Evolutionary conservation across 2,888 invertebrate genomes (phyloP).

Genomic region (Cryptocheilus praepositus): DNA sequence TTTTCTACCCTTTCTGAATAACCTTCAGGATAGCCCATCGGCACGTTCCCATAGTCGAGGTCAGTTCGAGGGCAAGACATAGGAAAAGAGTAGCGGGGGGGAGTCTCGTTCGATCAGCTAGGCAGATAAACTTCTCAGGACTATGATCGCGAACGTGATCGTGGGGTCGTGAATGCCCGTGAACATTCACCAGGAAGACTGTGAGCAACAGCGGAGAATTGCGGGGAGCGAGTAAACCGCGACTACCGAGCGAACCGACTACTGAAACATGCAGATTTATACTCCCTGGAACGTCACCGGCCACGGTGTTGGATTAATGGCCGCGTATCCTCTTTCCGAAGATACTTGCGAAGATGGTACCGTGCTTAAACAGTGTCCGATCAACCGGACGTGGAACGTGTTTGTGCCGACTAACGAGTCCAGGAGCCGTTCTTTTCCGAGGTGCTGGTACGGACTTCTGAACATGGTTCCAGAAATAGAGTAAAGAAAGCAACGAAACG

Average conservation of each 20-base stretch:
- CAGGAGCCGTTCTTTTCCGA: not conserved
- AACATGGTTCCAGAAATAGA: not conserved
- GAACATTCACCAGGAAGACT: constrained; percentile 30
- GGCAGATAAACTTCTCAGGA: constrained; percentile 46
- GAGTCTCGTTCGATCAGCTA: constrained; percentile 16
- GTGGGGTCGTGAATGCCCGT: constrained; percentile 40
- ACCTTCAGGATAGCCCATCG: not conserved
- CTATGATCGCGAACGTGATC: constrained; percentile 54
- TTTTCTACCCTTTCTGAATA: constrained; percentile 9
- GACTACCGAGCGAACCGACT: constrained; percentile 33
- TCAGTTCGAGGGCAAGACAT: not conserved
- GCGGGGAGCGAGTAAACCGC: constrained; percentile 2
- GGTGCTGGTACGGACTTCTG: not conserved
- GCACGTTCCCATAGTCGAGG: constrained; percentile 18
- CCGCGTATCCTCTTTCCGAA: constrained; percentile 11
- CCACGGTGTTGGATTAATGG: constrained; percentile 39
- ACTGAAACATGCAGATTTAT: constrained; percentile 61
- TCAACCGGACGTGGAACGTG: not conserved
- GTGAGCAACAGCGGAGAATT: not conserved
- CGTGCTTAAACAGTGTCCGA: constrained; percentile 12
- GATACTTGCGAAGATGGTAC: constrained; percentile 13
- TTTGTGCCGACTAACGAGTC: too few relatives aligned
- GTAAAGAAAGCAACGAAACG: too few relatives aligned
- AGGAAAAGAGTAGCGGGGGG: constrained; percentile 22
- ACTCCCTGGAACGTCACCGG: constrained; percentile 39